These are phyloP conservation scores for Scaptodrosophila latifasciaeformis DNA, from an alignment of 2,888 invertebrate species.

Conservation along the genomic window DNA sequence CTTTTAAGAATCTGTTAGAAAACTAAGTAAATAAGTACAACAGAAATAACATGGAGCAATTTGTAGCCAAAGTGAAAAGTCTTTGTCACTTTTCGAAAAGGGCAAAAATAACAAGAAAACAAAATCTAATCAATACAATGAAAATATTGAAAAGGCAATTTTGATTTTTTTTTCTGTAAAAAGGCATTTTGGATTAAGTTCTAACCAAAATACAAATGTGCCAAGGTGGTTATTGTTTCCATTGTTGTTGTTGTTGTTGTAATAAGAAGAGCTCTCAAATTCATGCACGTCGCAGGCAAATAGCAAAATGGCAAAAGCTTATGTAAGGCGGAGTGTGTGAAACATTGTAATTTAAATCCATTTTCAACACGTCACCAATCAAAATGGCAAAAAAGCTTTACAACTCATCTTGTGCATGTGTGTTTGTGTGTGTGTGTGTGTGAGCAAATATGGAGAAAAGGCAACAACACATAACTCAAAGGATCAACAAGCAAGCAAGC, in stretches of 20 bases:
- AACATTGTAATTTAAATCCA: slow-evolving; percentile 73
- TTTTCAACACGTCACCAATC: slow-evolving; percentile 71
- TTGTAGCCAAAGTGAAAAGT: no score
- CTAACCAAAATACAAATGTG: slow-evolving; percentile 12
- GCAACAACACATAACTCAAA: slow-evolving; percentile 56
- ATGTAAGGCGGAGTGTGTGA: slow-evolving; percentile 46
- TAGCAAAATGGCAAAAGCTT: no score
- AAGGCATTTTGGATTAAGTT: slow-evolving; percentile 49
- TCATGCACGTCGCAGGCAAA: slow-evolving; percentile 47
- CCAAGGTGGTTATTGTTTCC: slow-evolving; percentile 25
- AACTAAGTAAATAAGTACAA: slow-evolving; percentile 37
- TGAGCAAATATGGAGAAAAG: slow-evolving; percentile 41
- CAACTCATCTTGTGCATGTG: no score
- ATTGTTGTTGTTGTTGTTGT: slow-evolving; percentile 8
- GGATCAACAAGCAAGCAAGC: slow-evolving; percentile 53
- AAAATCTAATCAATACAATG: slow-evolving; percentile 58
- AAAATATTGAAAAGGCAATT: slow-evolving; percentile 56
- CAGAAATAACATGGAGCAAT: slow-evolving; percentile 23
- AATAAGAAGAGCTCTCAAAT: slow-evolving; percentile 27
- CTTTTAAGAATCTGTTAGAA: slow-evolving; percentile 27
- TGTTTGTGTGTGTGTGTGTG: no score
- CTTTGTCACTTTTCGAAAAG: slow-evolving; percentile 27
- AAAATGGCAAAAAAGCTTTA: slow-evolving; percentile 61
- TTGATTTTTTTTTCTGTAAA: slow-evolving; percentile 18
- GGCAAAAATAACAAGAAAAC: slow-evolving; percentile 29